Percentiles rank a stretch among this genome's conserved stretches.
phyloP scores from a whole-genome alignment of 2,888 invertebrate species.

The Charanyca ferruginea region DNA sequence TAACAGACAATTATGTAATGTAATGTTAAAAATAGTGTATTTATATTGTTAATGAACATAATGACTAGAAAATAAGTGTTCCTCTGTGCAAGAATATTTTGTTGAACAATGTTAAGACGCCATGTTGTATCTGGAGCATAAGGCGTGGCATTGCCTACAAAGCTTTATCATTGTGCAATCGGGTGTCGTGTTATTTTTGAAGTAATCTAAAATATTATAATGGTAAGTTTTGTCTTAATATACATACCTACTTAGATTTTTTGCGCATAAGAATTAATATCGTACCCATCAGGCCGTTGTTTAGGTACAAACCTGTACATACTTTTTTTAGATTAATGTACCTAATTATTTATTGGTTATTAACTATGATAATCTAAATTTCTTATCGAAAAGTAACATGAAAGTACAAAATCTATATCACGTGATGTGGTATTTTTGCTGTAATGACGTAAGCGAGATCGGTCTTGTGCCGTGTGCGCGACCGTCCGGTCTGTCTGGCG shows the following conservation, averaged over 20 bases:
- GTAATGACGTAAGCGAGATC: slow-evolving; percentile 36
- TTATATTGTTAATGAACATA: slow-evolving; percentile 64
- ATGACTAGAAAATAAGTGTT: slow-evolving; percentile 70
- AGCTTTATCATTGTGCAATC: slow-evolving; percentile 66
- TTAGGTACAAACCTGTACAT: too few species aligned
- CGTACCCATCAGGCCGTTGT: too few species aligned
- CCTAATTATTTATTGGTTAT: too few species aligned
- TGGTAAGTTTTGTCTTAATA: slow-evolving; percentile 80
- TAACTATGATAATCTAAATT: neutral
- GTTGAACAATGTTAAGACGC: slow-evolving; percentile 76
- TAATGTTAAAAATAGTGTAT: slow-evolving; percentile 64
- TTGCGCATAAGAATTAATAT: neutral
- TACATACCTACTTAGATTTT: slow-evolving; percentile 36
- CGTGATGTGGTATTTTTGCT: slow-evolving; percentile 34
- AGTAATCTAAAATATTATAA: slow-evolving; percentile 75
- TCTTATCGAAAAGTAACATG: neutral
- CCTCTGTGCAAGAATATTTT: slow-evolving; percentile 64
- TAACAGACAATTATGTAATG: slow-evolving; percentile 50
- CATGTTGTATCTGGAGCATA: slow-evolving; percentile 82
- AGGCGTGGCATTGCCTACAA: slow-evolving; percentile 82
- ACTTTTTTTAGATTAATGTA: too few species aligned
- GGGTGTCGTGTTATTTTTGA: slow-evolving; percentile 72
- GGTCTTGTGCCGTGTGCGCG: slow-evolving; percentile 14
- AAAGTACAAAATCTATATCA: too few species aligned
- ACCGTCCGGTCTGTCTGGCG: slow-evolving; percentile 14